Evolutionary conservation across 2,113 vertebrate species (phyloP).

Genomic region (Plecturocebus donacophilus): DNA sequence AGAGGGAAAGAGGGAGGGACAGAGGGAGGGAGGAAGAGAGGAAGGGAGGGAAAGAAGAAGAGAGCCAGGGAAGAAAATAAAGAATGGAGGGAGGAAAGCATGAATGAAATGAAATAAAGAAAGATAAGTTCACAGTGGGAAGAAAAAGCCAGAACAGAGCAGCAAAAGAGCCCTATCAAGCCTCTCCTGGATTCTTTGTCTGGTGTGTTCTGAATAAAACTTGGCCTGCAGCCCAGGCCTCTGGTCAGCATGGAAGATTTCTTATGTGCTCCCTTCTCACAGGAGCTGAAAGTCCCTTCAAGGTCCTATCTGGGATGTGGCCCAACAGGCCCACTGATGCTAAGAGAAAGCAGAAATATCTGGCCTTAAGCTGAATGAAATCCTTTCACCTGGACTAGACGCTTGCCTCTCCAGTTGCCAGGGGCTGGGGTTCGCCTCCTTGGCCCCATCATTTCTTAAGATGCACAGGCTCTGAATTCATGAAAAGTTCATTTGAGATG

Average conservation of each 20-base stretch:
- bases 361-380: neutral
- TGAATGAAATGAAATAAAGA: neutral
- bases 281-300: neutral
- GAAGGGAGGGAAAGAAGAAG: neutral
- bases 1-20: no score
- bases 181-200: neutral
- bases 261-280: neutral
- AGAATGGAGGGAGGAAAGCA: rapidly evolving
- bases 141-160: neutral
- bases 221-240: neutral
- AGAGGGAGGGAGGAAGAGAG: no score
- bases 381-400: neutral
- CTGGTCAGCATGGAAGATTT: neutral
- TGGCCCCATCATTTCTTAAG: neutral
- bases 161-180: neutral
- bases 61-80: neutral
- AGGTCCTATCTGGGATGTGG: neutral
- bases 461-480: neutral
- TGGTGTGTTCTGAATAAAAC: constrained; percentile 12
- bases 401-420: neutral
- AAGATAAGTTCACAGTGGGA: neutral
- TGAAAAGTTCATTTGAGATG: neutral
- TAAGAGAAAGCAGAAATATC: neutral
- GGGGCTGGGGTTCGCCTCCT: neutral
- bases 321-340: neutral